Evolutionary conservation across 2,888 invertebrate genomes (phyloP), one percentile per base, ranked within the genome.

Genomic region (Antheraea assamensis): DNA sequence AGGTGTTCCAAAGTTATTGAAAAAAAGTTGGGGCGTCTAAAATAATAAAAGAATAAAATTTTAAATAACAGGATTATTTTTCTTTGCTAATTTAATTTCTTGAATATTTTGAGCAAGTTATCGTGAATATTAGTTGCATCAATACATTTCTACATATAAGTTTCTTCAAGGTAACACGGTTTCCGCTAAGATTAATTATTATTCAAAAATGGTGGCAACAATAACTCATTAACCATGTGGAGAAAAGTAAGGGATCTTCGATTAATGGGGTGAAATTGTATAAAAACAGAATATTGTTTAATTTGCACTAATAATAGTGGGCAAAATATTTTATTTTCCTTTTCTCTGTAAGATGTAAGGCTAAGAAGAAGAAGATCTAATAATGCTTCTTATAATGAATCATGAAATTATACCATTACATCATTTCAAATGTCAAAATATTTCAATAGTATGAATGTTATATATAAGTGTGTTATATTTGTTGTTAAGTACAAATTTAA

Each of bases 11-110:
- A 90, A 71, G 71, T 81, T 88, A 74, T 82, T 88, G 77, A 84
- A 89, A 77, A 89, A 90, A 19, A 89, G 35, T 78, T 89, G 88
- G 58, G 85, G 85, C 17, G 82, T 76, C 89, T 89, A 82, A 73
- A 86, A 88, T 42, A 42, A 42, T 42, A 13, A 42, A 42, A 42
- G 4, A 13, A 13, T 42, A 42, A 42, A 2, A 13, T 42, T 42
- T 42, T 42, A 42, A 42, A 42, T 13, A 13, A 52, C 15, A 21
- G 5, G 1, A 52, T 21, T 52, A 52, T 21, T 52, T 52, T 21
- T 52, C 21, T 55, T 24, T 58, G n/a, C 24, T 10, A 24, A 58
- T 58, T 58, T 58, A 24, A n/a, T 5, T 58, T 52, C 2, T n/a
- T 55, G n/a, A 55, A n/a, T 10, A 55, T 8, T 55, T n/a, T 55